These are phyloP conservation scores for Campopleginae sp. DNA, from an alignment of 2,888 invertebrate genomes.

Conservation along the genomic window DNA sequence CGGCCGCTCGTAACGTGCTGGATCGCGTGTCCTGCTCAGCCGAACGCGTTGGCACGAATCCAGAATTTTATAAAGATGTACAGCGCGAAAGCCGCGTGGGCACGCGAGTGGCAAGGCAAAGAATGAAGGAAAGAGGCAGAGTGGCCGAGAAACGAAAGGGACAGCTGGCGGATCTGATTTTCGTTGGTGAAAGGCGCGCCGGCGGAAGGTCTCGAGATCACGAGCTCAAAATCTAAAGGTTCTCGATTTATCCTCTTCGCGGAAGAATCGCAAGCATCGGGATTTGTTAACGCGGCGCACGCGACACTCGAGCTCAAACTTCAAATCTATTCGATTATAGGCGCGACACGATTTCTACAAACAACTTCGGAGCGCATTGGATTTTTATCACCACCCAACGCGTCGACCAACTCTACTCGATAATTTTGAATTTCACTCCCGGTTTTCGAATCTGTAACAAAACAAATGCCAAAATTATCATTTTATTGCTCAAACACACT, in stretches of 20 bases:
- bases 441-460: slow-evolving; percentile 56
- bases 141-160: neutral
- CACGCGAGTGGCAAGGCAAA: neutral
- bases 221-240: neutral
- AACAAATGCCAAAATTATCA: neutral
- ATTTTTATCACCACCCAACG: neutral
- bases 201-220: neutral
- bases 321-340: neutral
- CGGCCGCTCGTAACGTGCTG: neutral
- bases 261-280: neutral
- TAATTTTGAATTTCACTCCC: slow-evolving; percentile 44
- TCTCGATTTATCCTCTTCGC: neutral
- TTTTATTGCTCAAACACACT: no score
- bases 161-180: slow-evolving; percentile 11
- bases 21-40: neutral
- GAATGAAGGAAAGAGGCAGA: neutral
- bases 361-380: neutral
- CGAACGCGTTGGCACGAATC: slow-evolving; percentile 37
- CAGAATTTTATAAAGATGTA: slow-evolving; percentile 29
- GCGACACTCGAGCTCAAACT: neutral
- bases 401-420: slow-evolving; percentile 22
- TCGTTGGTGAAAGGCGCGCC: neutral
- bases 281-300: neutral
- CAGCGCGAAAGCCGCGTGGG: neutral
- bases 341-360: neutral